Percentiles rank a stretch among this genome's conserved stretches.
phyloP scores from a whole-genome alignment of 2,113 vertebrate species.

The Leucopsar rothschildi region DNA sequence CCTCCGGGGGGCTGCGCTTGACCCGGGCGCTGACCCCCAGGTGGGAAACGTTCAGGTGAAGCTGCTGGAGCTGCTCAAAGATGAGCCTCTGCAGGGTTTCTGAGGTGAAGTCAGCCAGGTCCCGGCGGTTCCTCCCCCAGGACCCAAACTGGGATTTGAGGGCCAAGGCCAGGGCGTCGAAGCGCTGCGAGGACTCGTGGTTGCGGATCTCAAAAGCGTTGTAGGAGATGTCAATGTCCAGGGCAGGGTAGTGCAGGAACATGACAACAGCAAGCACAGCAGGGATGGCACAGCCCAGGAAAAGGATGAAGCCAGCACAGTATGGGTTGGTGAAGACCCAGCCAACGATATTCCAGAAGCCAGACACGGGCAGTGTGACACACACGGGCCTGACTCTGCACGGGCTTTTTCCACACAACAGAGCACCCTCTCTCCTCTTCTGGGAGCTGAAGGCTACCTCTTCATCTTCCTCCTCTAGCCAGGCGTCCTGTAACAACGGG shows the following conservation, averaged over 20 bases:
- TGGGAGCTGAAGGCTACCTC: slow-evolving; percentile 51
- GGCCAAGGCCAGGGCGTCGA: slow-evolving; percentile 88
- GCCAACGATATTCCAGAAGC: slow-evolving; percentile 85
- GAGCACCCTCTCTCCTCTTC: slow-evolving; percentile 23
- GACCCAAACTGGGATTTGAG: slow-evolving; percentile 93
- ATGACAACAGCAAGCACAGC: slow-evolving; percentile 84
- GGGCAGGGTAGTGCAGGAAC: slow-evolving; percentile 90
- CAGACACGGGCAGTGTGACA: slow-evolving; percentile 16
- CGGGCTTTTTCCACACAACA: slow-evolving; percentile 58
- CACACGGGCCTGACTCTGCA: slow-evolving; percentile 49
- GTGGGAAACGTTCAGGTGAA: slow-evolving; percentile 50
- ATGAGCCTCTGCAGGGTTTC: slow-evolving; percentile 83
- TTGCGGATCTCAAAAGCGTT: slow-evolving; percentile 96
- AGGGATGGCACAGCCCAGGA: slow-evolving; percentile 83
- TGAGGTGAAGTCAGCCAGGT: slow-evolving; percentile 81
- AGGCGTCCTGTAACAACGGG: slow-evolving; percentile 81
- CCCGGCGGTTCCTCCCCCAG: slow-evolving; percentile 89
- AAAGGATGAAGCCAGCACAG: slow-evolving; percentile 82
- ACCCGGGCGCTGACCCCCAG: accelerated
- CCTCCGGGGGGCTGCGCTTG: neutral
- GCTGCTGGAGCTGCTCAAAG: slow-evolving; percentile 78
- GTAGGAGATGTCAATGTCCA: slow-evolving; percentile 98
- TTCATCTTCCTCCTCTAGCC: slow-evolving; percentile 79
- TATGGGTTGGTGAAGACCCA: slow-evolving; percentile 90
- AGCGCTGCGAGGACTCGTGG: slow-evolving; percentile 92